Evolutionary conservation across 2,888 invertebrate genomes (phyloP).

Genomic region (Nephrotoma flavescens): DNA sequence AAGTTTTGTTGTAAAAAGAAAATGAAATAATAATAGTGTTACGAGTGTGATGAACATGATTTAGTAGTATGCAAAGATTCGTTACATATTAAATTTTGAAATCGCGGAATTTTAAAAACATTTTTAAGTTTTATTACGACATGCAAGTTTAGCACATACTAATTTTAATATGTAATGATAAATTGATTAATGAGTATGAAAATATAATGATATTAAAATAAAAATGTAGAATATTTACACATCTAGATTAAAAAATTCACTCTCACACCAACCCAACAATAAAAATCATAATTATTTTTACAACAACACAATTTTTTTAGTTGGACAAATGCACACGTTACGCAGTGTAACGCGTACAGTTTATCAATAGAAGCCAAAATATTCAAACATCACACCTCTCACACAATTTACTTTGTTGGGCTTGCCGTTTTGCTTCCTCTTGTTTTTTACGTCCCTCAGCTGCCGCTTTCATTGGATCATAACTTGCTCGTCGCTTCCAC

Average conservation of each 20-base stretch:
- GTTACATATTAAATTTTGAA: not conserved
- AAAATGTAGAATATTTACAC: not conserved
- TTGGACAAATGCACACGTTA: not conserved
- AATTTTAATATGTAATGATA: too few relatives aligned
- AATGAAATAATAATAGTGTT: not conserved
- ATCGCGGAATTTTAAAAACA: not conserved
- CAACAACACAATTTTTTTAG: not conserved
- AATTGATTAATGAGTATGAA: not conserved
- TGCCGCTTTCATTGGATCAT: slow-evolving; percentile 87
- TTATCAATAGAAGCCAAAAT: not conserved
- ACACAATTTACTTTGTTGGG: slow-evolving; percentile 15
- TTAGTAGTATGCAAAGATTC: not conserved
- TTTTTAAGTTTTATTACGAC: not conserved
- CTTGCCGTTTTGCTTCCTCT: slow-evolving; percentile 35
- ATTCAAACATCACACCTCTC: slow-evolving; percentile 10
- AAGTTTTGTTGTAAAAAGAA: not conserved
- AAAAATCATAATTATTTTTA: not conserved
- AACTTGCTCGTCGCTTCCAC: slow-evolving; percentile 90
- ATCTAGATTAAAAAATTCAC: not conserved
- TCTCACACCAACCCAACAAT: not conserved
- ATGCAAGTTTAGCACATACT: not conserved
- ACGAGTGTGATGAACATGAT: not conserved
- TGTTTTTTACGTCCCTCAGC: slow-evolving; percentile 65
- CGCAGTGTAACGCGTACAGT: not conserved
- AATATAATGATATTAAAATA: not conserved